Base-by-base conservation (phyloP, 2,888 invertebrate genomes). In the Leucozona laternaria region DNA sequence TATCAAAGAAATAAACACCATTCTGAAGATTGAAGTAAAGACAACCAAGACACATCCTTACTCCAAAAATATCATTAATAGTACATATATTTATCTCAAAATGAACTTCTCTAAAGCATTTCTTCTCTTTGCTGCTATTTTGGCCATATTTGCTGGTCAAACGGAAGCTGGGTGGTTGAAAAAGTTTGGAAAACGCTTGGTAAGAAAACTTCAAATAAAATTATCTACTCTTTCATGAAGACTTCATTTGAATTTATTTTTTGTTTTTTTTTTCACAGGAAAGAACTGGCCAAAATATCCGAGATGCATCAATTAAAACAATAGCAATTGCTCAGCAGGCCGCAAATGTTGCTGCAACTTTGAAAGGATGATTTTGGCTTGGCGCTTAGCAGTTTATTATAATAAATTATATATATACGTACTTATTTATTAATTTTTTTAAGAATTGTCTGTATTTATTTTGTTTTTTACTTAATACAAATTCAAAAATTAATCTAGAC, bases 301-400 rank as follows among this genome's bases (percentile, higher is more conserved):
- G 91, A n/a, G 90, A 90, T 89, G 90, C 90, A 50, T 89, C 90
- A 8, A 89, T 90, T 22, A 86, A 90, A 70, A 80, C 81, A 4
- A 75, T 91, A 55, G 89, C 88, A 2, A 79, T 91, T 13, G 91
- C 90, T 17, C 90, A 90, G 34, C 88, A 89, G 48, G 90, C 90
- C 0, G 90, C 90, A 1, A 89, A 90, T 88, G 91, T 91, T 4
- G 91, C 89, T 1, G 91, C 90, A 11, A 91, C 90, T 13, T 79
- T 82, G 5, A 88, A 88, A 10, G 90, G 90, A 5, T 90, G 57
- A 86, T 15, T 50, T 11, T 50, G 7, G 10, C 6, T 11, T 50
- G 7, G 10, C 6, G 2, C 13, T 22, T 11, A 2, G 2, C 11
- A 11, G 20, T 20, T 11, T 48, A 50, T 22, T 22, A 2, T 50